These are phyloP conservation scores for Tetrao urogallus DNA, from an alignment of 2,113 vertebrate genomes.

Conservation along the genomic window DNA sequence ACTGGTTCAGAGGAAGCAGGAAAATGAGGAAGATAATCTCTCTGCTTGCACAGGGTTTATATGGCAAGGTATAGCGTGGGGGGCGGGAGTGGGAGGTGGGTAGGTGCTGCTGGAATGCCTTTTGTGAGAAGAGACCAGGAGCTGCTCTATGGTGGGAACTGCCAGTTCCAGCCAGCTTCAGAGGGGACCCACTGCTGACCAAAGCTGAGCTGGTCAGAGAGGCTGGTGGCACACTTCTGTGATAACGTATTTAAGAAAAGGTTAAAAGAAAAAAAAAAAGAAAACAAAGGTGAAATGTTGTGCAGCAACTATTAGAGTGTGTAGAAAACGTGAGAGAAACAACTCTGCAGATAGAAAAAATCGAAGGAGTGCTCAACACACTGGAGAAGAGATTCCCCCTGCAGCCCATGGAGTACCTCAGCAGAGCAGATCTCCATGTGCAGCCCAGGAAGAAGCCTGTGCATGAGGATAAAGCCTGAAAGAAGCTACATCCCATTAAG, in stretches of 20 bases:
- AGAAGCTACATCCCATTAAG: background rate
- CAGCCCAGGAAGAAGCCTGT: background rate
- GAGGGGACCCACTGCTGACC: background rate
- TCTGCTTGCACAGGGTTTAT: background rate
- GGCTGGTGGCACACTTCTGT: background rate
- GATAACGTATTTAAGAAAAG: background rate
- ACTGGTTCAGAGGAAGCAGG: background rate
- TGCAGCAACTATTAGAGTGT: background rate
- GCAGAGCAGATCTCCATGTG: background rate
- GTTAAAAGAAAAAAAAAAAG: background rate
- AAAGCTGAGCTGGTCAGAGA: background rate
- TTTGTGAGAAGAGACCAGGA: background rate
- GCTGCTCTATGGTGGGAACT: background rate
- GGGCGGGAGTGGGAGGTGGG: no score
- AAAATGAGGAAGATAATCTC: background rate
- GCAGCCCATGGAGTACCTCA: background rate
- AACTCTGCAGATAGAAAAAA: background rate
- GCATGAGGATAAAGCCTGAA: background rate
- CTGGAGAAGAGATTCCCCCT: background rate
- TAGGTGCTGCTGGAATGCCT: background rate
- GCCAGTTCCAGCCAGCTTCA: background rate
- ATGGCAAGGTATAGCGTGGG: background rate
- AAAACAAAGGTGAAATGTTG: no score
- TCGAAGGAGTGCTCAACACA: background rate
- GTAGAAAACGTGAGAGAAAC: background rate